Conservation (phyloP, 2,113 vertebrate species). For the Patagioenas fasciata region DNA sequence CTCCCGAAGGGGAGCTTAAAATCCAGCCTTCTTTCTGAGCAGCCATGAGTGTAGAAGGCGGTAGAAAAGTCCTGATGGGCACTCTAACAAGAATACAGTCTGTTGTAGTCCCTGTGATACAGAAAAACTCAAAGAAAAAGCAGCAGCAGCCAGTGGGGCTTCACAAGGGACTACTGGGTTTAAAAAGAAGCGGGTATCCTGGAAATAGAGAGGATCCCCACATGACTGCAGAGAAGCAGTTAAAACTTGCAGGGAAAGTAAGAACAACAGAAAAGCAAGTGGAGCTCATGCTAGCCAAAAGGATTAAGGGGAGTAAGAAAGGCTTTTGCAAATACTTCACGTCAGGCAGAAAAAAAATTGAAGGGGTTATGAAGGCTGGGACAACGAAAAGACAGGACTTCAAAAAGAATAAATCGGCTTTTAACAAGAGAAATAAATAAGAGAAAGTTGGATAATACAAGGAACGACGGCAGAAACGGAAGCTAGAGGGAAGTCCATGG, state of each 20-base stretch:
- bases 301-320: conserved; percentile 44
- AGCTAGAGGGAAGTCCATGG: neutral
- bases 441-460: neutral
- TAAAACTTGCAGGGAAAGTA: neutral
- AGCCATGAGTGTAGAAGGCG: neutral
- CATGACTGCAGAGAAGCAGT: neutral
- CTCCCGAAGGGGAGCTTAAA: conserved; percentile 28
- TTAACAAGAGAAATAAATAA: conserved; percentile 28
- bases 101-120: neutral
- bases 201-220: conserved; percentile 19
- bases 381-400: neutral
- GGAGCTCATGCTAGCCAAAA: neutral
- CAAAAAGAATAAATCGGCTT: neutral
- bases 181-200: neutral
- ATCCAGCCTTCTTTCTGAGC: neutral
- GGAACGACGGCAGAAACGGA: neutral
- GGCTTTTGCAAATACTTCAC: conserved; percentile 34
- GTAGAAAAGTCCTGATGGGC: neutral
- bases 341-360: conserved; percentile 8
- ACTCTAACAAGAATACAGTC: neutral
- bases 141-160: neutral
- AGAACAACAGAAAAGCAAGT: conserved; percentile 8
- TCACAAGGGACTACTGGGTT: neutral
- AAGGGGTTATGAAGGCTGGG: neutral
- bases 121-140: conserved; percentile 7